Conservation (phyloP, 37 sponge, comb jelly and placozoan species). For the Spongilla lacustris region DNA sequence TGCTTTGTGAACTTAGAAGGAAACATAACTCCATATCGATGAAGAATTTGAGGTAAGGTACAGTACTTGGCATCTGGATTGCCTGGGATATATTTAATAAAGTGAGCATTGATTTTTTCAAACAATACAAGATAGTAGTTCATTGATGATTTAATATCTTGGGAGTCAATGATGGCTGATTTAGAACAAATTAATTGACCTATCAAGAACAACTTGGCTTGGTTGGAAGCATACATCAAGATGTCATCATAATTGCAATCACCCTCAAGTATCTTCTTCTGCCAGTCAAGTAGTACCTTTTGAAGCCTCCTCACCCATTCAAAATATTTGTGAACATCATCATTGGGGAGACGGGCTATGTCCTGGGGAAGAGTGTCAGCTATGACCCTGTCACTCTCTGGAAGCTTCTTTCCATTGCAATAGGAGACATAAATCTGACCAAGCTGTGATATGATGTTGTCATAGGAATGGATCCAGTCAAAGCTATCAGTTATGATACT, state of each 20-base stretch:
- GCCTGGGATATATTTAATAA: conserved; percentile 50
- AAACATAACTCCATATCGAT: conserved; percentile 43
- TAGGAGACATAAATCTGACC: conserved; percentile 41
- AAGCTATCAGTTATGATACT: conserved; percentile 33
- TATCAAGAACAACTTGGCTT: conserved; percentile 8
- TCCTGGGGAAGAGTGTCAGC: conserved; percentile 14
- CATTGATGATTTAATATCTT: conserved; percentile 4
- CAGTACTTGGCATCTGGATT: conserved; percentile 62
- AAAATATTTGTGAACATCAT: conserved; percentile 56
- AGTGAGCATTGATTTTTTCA: conserved; percentile 39
- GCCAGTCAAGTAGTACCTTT: conserved; percentile 35
- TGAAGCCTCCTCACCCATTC: conserved; percentile 59
- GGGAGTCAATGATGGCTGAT: conserved; percentile 18
- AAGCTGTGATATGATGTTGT: conserved; percentile 22
- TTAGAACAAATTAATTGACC: conserved; percentile 36
- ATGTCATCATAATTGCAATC: conserved; percentile 65
- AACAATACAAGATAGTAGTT: conserved; percentile 19
- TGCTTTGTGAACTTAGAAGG: conserved; percentile 22
- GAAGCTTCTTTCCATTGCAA: conserved; percentile 37
- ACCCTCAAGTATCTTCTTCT: conserved; percentile 24
- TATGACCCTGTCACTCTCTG: conserved; percentile 10
- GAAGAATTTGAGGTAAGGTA: conserved; percentile 33
- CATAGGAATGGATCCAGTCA: conserved; percentile 44
- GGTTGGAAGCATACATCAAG: conserved; percentile 46
- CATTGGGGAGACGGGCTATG: neutral